A percentile compares a stretch with the other conserved stretches of the same genome.
Conservation (phyloP, 2,113 vertebrate species). For the Ameiurus melas region DNA sequence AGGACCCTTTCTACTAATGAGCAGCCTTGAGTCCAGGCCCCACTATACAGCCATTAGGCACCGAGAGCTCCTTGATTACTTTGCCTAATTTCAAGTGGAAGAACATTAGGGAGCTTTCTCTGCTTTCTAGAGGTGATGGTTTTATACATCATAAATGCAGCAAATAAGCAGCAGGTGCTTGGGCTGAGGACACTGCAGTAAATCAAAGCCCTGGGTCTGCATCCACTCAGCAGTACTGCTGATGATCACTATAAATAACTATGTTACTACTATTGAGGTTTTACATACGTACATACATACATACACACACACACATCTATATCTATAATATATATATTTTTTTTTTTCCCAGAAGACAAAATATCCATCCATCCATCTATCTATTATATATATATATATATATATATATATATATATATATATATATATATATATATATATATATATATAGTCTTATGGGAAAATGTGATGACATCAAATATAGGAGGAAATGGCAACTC, state of each 20-base stretch:
- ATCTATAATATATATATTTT: too few relatives aligned
- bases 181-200: constrained; percentile 20
- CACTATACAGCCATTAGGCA: constrained; percentile 1
- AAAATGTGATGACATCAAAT: background rate
- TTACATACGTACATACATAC: too few relatives aligned
- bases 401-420: background rate
- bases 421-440: too few relatives aligned
- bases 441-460: background rate
- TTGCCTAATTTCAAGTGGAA: constrained; percentile 1
- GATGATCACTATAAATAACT: constrained; percentile 29
- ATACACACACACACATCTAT: too few relatives aligned
- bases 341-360: too few relatives aligned
- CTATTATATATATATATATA: too few relatives aligned
- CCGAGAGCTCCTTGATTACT: constrained; percentile 10
- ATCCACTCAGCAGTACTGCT: background rate
- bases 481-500: background rate
- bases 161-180: constrained; percentile 24
- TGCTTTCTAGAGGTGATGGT: background rate
- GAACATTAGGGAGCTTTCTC: background rate
- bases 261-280: background rate
- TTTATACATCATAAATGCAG: background rate
- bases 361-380: too few relatives aligned
- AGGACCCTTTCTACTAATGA: background rate
- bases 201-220: background rate
- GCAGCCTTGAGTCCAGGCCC: background rate